Evolutionary conservation across 2,888 invertebrate genomes (phyloP).

Genomic region (Tuberolachnus salignus): DNA sequence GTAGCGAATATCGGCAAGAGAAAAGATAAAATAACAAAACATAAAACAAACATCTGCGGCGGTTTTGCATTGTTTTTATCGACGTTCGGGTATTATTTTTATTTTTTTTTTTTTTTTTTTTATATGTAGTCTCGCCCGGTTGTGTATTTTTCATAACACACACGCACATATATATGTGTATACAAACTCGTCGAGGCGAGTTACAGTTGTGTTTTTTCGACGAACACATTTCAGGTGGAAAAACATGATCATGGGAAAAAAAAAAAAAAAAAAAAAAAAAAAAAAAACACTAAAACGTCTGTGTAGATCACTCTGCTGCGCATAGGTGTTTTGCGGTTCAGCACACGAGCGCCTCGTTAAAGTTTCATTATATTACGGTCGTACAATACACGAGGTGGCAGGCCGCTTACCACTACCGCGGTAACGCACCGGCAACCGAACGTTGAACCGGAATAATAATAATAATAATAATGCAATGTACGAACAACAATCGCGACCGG

Average conservation of each 20-base stretch:
- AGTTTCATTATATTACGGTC: slow-evolving; percentile 44
- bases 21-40: slow-evolving; percentile 31
- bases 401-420: neutral
- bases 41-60: slow-evolving; percentile 35
- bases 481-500: slow-evolving; percentile 33
- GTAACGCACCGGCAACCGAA: slow-evolving; percentile 53
- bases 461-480: too few species aligned
- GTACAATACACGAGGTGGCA: neutral
- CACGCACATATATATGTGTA: neutral
- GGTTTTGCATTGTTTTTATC: slow-evolving; percentile 43
- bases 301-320: neutral
- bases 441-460: slow-evolving; percentile 45
- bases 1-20: neutral
- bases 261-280: slow-evolving; percentile 27
- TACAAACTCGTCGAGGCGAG: too few species aligned
- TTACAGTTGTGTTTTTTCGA: neutral
- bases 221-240: slow-evolving; percentile 31
- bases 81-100: neutral
- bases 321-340: slow-evolving; percentile 42
- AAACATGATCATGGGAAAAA: slow-evolving; percentile 1
- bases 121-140: slow-evolving; percentile 25
- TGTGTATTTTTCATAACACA: slow-evolving; percentile 16
- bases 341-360: slow-evolving; percentile 43
- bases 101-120: too few species aligned
- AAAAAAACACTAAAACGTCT: neutral